These are phyloP conservation scores for Caranx ignobilis DNA, from an alignment of 2,113 vertebrate genomes.

Conservation along the genomic window DNA sequence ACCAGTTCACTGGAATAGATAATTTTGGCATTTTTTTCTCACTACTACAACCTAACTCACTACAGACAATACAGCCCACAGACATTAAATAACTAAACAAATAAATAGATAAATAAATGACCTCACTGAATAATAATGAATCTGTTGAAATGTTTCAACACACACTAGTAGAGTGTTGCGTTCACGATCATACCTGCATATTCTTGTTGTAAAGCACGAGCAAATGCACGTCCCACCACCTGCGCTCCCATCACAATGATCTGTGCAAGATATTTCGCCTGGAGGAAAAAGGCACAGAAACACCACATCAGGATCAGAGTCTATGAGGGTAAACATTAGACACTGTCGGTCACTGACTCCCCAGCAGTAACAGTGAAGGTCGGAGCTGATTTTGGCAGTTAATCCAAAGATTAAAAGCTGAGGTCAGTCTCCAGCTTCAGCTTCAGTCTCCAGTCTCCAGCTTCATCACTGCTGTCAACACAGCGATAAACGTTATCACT, in stretches of 20 bases:
- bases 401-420: not conserved
- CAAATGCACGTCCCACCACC: constrained; percentile 95
- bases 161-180: not conserved
- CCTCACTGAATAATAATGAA: no score
- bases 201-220: constrained; percentile 93
- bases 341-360: not conserved
- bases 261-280: constrained; percentile 97
- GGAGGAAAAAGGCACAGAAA: constrained; percentile 19
- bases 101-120: no score
- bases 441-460: not conserved
- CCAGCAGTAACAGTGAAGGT: no score
- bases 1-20: no score
- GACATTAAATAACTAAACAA: no score
- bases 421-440: not conserved
- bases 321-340: not conserved
- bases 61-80: no score
- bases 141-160: not conserved
- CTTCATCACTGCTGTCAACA: not conserved
- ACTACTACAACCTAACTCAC: no score
- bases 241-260: constrained; percentile 95
- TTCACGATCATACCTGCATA: constrained; percentile 87
- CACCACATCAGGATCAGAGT: not conserved
- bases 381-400: not conserved
- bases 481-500: not conserved
- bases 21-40: no score